A percentile compares a stretch with the other conserved stretches of the same genome.
phyloP scores from a whole-genome alignment of 2,797 vertebrate genomes.

The Cuculus canorus region DNA sequence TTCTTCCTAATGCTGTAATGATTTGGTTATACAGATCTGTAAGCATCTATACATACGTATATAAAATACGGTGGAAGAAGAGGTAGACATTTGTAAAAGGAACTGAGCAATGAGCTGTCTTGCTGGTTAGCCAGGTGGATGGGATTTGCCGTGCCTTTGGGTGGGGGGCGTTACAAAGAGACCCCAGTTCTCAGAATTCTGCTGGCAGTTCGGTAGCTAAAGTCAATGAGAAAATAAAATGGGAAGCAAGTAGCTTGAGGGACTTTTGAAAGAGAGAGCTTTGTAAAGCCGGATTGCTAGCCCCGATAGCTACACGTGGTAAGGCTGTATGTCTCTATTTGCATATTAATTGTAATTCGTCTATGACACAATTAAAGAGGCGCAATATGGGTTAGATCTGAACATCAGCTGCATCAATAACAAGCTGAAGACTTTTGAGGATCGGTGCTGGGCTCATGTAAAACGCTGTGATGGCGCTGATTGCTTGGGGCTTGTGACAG shows the following conservation, averaged over 20 bases:
- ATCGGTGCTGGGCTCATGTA: slow-evolving; percentile 22
- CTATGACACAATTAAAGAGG: slow-evolving; percentile 69
- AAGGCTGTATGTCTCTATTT: slow-evolving; percentile 73
- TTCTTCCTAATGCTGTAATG: neutral
- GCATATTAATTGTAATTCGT: slow-evolving; percentile 76
- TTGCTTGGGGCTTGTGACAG: slow-evolving; percentile 44
- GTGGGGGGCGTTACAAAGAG: neutral
- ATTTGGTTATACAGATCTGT: neutral
- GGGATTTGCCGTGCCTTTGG: neutral
- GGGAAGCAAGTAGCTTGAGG: neutral
- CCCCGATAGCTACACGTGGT: slow-evolving; percentile 54
- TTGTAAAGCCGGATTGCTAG: slow-evolving; percentile 41
- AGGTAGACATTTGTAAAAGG: neutral
- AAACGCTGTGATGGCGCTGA: slow-evolving; percentile 29
- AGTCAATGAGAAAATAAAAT: slow-evolving; percentile 17
- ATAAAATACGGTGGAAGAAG: neutral
- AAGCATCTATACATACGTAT: neutral
- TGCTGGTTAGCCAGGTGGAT: neutral
- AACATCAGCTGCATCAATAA: slow-evolving; percentile 67
- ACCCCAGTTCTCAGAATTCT: neutral
- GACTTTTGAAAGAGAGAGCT: slow-evolving; percentile 32
- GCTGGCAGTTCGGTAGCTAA: neutral
- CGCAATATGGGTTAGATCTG: slow-evolving; percentile 53
- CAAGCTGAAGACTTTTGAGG: slow-evolving; percentile 57
- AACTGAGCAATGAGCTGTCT: neutral